These are phyloP conservation scores for Darwinula stevensoni DNA, from an alignment of 2,888 invertebrate species.

Conservation along the genomic window DNA sequence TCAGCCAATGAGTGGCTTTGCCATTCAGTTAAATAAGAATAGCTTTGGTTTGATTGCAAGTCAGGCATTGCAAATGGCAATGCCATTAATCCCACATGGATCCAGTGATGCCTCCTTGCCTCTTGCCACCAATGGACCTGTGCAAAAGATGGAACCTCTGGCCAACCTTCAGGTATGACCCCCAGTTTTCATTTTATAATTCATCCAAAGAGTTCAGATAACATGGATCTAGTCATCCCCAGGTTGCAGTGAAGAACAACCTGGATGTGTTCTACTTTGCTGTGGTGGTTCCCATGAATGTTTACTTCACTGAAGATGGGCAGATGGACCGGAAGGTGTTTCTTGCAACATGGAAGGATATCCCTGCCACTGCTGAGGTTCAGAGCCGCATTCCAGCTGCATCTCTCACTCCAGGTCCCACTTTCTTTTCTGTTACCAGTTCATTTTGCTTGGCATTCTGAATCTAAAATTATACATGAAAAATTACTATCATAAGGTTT, in stretches of 20 bases:
- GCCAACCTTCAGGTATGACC: constrained; percentile 70
- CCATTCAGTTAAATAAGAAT: constrained; percentile 95
- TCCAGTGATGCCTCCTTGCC: constrained; percentile 42
- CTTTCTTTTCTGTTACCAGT: constrained; percentile 3
- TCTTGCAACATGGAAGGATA: constrained; percentile 95
- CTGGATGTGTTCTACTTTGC: constrained; percentile 97
- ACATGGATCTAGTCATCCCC: no score
- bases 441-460: not conserved
- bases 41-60: constrained; percentile 80
- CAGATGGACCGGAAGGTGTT: constrained; percentile 92
- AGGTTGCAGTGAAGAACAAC: constrained; percentile 94
- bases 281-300: constrained; percentile 65
- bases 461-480: no score
- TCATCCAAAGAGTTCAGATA: no score
- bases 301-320: constrained; percentile 81
- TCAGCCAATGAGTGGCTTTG: constrained; percentile 87
- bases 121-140: constrained; percentile 47
- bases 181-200: no score
- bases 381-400: constrained; percentile 68
- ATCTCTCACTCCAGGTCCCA: constrained; percentile 30
- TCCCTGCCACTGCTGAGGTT: constrained; percentile 87
- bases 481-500: no score
- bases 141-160: constrained; percentile 90
- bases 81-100: constrained; percentile 45
- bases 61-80: constrained; percentile 42